Evolutionary conservation across 1,140 invertebrate genomes (phyloP).

Genomic region (Forficula auricularia): DNA sequence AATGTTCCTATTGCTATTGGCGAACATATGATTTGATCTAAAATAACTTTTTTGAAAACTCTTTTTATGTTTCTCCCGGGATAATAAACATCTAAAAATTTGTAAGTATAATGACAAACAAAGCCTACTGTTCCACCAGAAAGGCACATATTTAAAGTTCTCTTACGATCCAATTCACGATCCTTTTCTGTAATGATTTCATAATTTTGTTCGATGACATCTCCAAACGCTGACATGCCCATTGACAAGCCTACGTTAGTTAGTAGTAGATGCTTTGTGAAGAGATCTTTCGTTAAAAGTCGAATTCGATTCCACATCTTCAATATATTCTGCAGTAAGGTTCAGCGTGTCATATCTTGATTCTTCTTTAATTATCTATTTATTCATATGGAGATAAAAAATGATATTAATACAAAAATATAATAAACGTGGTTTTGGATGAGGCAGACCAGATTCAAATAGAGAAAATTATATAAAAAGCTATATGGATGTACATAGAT

Average conservation of each 20-base stretch:
- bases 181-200: constrained; percentile 42
- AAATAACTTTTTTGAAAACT: constrained; percentile 65
- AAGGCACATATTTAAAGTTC: constrained; percentile 61
- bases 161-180: constrained; percentile 38
- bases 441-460: too few relatives aligned
- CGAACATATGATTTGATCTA: constrained; percentile 78
- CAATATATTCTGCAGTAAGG: too few relatives aligned
- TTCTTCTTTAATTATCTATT: too few relatives aligned
- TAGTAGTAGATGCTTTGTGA: constrained; percentile 54
- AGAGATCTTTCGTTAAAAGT: constrained; percentile 29
- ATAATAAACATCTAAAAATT: constrained; percentile 45
- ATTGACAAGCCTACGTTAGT: constrained; percentile 75
- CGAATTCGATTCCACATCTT: too few relatives aligned
- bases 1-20: constrained; percentile 67
- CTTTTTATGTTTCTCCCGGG: constrained; percentile 47
- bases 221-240: constrained; percentile 55
- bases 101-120: constrained; percentile 76
- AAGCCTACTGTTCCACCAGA: constrained; percentile 62
- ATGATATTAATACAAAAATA: too few relatives aligned
- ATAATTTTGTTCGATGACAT: constrained; percentile 69
- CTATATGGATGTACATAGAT: too few relatives aligned
- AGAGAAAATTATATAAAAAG: too few relatives aligned
- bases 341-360: too few relatives aligned
- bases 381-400: too few relatives aligned
- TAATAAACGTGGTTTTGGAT: too few relatives aligned